Percentiles rank a stretch among this genome's conserved stretches.
Conservation (phyloP, 2,797 vertebrate genomes). For the Enteromius anoplus region DNA sequence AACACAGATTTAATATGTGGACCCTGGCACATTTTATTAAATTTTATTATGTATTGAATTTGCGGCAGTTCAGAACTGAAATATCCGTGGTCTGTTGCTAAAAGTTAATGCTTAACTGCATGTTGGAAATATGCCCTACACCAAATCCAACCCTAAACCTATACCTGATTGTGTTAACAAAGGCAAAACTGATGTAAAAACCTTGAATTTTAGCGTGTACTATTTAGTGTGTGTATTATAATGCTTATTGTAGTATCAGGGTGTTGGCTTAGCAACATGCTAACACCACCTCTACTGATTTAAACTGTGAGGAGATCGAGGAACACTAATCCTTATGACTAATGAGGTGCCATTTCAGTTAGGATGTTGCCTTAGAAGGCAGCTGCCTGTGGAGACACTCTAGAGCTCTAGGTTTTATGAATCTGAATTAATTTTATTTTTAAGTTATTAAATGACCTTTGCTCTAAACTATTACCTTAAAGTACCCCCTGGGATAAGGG, state of each 20-base stretch:
- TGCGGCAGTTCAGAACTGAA: too few relatives aligned
- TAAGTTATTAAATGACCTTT: not conserved
- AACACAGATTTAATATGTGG: too few relatives aligned
- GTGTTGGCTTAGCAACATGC: slow-evolving; percentile 1
- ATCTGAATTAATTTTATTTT: not conserved
- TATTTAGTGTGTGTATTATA: too few relatives aligned
- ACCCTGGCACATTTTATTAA: too few relatives aligned
- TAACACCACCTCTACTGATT: not conserved
- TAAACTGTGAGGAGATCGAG: not conserved
- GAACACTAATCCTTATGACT: not conserved
- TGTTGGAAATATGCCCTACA: too few relatives aligned
- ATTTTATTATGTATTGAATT: too few relatives aligned
- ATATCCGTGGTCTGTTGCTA: too few relatives aligned
- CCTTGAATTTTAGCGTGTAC: too few relatives aligned
- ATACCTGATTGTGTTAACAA: too few relatives aligned
- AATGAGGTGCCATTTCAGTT: not conserved
- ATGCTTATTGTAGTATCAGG: not conserved
- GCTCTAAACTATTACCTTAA: not conserved
- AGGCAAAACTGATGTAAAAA: too few relatives aligned
- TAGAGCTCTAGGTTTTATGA: not conserved
- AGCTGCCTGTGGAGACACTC: not conserved
- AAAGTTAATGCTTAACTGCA: too few relatives aligned
- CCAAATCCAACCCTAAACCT: too few relatives aligned
- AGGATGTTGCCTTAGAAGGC: not conserved
- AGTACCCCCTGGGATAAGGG: not conserved